Conservation (phyloP, 2,797 vertebrate species). For the Pristis pectinata region DNA sequence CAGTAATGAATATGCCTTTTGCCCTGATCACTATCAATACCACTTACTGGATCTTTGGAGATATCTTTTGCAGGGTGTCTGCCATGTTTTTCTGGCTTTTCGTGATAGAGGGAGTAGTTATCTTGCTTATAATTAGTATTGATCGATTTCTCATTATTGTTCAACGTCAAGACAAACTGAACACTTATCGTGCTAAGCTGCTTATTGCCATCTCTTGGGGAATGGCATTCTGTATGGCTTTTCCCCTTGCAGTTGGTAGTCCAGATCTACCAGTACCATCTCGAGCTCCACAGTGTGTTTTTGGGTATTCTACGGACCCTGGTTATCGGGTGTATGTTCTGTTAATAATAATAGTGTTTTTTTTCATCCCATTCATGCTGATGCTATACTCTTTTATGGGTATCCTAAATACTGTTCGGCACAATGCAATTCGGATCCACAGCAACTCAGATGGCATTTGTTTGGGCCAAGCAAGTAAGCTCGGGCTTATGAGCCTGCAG, state of each 20-base stretch:
- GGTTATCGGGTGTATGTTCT: slow-evolving; percentile 82
- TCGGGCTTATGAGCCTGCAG: slow-evolving; percentile 89
- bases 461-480: slow-evolving; percentile 89
- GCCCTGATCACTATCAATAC: slow-evolving; percentile 82
- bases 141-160: slow-evolving; percentile 96
- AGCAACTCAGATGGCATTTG: slow-evolving; percentile 88
- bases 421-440: slow-evolving; percentile 88
- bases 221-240: slow-evolving; percentile 75
- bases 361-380: slow-evolving; percentile 84
- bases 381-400: slow-evolving; percentile 94
- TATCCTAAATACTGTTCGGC: slow-evolving; percentile 89
- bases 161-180: slow-evolving; percentile 90
- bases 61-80: slow-evolving; percentile 78
- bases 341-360: slow-evolving; percentile 77
- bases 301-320: slow-evolving; percentile 74
- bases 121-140: slow-evolving; percentile 94
- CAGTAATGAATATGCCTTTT: slow-evolving; percentile 90
- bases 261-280: slow-evolving; percentile 79
- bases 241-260: slow-evolving; percentile 79
- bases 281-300: slow-evolving; percentile 89
- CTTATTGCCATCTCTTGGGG: slow-evolving; percentile 86
- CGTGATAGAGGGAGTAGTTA: slow-evolving; percentile 83
- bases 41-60: slow-evolving; percentile 84
- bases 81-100: slow-evolving; percentile 98
- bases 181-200: slow-evolving; percentile 82